A percentile compares a stretch with the other conserved stretches of the same genome.
Evolutionary conservation across 2,888 invertebrate species (phyloP).

Genomic region (Eristalinus sepulchralis): DNA sequence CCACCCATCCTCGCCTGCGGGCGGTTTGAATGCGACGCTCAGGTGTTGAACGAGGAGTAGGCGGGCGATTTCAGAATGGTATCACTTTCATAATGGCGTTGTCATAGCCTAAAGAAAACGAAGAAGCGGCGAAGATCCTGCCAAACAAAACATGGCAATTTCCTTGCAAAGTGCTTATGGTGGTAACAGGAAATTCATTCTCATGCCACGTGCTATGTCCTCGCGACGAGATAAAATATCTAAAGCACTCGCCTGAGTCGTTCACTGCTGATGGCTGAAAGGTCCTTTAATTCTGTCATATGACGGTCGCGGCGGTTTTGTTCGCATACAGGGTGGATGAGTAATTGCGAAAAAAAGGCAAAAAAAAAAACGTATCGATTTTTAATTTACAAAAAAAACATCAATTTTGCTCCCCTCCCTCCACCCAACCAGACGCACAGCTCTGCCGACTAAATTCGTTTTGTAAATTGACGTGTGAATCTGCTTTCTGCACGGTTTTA

Average conservation of each 20-base stretch:
- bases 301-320: constrained; percentile 10
- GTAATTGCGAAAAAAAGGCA: constrained; percentile 20
- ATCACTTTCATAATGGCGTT: constrained; percentile 59
- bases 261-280: constrained; percentile 27
- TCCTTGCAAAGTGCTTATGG: constrained; percentile 66
- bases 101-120: constrained; percentile 36
- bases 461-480: neutral
- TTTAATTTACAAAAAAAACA: neutral
- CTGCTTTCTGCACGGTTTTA: neutral
- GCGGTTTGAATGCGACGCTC: neutral
- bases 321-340: constrained; percentile 2
- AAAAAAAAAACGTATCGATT: constrained; percentile 25
- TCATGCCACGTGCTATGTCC: constrained; percentile 52
- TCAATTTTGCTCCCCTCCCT: neutral
- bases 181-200: constrained; percentile 69
- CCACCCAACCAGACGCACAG: too few species aligned
- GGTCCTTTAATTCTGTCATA: constrained; percentile 34
- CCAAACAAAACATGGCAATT: constrained; percentile 66
- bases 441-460: too few species aligned
- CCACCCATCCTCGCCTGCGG: neutral
- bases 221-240: constrained; percentile 19
- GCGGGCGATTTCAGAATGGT: constrained; percentile 3
- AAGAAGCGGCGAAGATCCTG: constrained; percentile 8
- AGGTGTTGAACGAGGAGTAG: constrained; percentile 36
- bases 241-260: constrained; percentile 61